phyloP scores from a whole-genome alignment of 2,888 invertebrate species.

The Lucinisca nassula region DNA sequence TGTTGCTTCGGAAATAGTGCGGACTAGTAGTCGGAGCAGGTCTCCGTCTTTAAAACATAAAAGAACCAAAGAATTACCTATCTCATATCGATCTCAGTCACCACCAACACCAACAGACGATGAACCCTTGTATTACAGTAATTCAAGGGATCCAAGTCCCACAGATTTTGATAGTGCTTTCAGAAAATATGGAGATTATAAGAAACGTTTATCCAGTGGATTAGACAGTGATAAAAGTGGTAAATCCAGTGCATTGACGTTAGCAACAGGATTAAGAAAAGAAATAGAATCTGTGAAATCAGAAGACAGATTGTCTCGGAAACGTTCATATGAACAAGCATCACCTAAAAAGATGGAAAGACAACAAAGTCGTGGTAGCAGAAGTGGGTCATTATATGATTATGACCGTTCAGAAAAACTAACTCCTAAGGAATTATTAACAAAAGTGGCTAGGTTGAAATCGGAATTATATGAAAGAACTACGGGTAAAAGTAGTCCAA shows the following conservation, averaged over 20 bases:
- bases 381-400: slow-evolving; percentile 65
- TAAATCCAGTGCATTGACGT: slow-evolving; percentile 48
- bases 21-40: slow-evolving; percentile 73
- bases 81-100: slow-evolving; percentile 73
- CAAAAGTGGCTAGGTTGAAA: slow-evolving; percentile 65
- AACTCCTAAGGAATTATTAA: slow-evolving; percentile 53
- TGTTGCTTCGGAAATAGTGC: slow-evolving; percentile 61
- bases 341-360: slow-evolving; percentile 71
- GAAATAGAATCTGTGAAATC: slow-evolving; percentile 70
- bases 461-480: slow-evolving; percentile 69
- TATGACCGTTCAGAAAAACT: slow-evolving; percentile 61
- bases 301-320: slow-evolving; percentile 77
- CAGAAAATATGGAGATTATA: slow-evolving; percentile 71
- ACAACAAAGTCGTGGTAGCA: slow-evolving; percentile 72
- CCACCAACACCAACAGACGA: slow-evolving; percentile 83
- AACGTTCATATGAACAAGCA: slow-evolving; percentile 80
- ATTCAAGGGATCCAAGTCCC: slow-evolving; percentile 69
- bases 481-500: slow-evolving; percentile 75
- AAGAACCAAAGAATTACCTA: slow-evolving; percentile 71
- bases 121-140: slow-evolving; percentile 72
- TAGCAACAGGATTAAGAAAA: slow-evolving; percentile 71
- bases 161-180: slow-evolving; percentile 72
- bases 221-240: slow-evolving; percentile 67
- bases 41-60: slow-evolving; percentile 71
- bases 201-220: slow-evolving; percentile 67